Evolutionary conservation across 2,888 invertebrate species (phyloP).

Genomic region (Drosophila kanekoi): DNA sequence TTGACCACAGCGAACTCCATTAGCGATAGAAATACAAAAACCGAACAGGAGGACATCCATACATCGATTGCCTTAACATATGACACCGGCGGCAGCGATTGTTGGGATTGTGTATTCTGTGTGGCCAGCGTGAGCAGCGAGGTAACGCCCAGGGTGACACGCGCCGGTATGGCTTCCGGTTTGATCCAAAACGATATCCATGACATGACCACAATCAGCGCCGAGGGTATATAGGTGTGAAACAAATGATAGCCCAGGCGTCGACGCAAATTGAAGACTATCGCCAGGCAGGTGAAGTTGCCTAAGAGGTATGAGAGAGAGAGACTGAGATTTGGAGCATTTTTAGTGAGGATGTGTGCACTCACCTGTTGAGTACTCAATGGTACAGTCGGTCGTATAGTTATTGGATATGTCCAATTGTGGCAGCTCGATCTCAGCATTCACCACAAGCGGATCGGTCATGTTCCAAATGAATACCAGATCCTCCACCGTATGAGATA

Average conservation of each 20-base stretch:
- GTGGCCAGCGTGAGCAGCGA: constrained; percentile 95
- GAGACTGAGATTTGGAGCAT: neutral
- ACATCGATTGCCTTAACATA: constrained; percentile 97
- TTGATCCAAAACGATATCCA: constrained; percentile 99
- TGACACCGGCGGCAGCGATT: constrained; percentile 94
- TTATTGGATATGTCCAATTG: constrained; percentile 94
- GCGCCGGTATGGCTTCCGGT: constrained; percentile 95
- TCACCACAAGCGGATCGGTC: constrained; percentile 94
- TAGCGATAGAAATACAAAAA: constrained; percentile 95
- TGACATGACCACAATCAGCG: constrained; percentile 96
- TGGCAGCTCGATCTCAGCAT: constrained; percentile 95
- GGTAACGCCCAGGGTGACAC: constrained; percentile 95
- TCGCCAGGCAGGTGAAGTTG: constrained; percentile 96
- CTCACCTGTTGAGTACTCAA: constrained; percentile 92
- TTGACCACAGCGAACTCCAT: constrained; percentile 97
- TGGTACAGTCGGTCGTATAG: constrained; percentile 95
- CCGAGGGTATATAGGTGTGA: constrained; percentile 96
- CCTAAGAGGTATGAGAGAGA: constrained; percentile 86
- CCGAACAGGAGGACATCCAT: constrained; percentile 96
- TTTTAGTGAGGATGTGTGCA: no score
- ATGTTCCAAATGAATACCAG: constrained; percentile 97
- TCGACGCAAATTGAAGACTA: constrained; percentile 93
- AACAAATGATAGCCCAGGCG: constrained; percentile 95
- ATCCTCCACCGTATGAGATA: constrained; percentile 97
- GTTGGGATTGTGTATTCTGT: constrained; percentile 96